A percentile compares a stretch with the other conserved stretches of the same genome.
These are phyloP conservation scores for Helicoverpa assulta DNA, from an alignment of 2,888 invertebrate species.

Conservation along the genomic window DNA sequence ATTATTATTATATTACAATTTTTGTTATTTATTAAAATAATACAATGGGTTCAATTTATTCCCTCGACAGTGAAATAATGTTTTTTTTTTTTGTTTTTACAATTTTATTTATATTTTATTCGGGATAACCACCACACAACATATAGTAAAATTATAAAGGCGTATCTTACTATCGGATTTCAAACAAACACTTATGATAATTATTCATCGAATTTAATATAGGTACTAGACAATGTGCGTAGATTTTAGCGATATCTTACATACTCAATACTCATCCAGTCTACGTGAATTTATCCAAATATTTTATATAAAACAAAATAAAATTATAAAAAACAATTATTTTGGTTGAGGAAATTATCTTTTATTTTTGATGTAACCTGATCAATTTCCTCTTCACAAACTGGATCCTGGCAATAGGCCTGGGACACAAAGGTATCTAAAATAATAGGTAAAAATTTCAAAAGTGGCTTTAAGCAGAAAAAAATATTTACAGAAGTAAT, in stretches of 20 bases:
- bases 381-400: conserved; percentile 5
- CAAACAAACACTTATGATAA: conserved; percentile 59
- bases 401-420: conserved; percentile 39
- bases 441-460: conserved; percentile 30
- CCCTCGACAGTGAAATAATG: conserved; percentile 42
- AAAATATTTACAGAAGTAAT: conserved; percentile 11
- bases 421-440: conserved; percentile 20
- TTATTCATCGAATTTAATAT: conserved; percentile 62
- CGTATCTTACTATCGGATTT: conserved; percentile 49
- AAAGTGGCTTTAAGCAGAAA: conserved; percentile 18
- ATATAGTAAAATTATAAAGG: conserved; percentile 54
- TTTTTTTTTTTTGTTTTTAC: conserved; percentile 34
- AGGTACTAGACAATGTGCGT: conserved; percentile 80
- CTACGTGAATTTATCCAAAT: conserved; percentile 70
- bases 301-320: conserved; percentile 17
- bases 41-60: conserved; percentile 20
- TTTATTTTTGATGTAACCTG: neutral
- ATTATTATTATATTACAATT: conserved; percentile 15
- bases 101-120: conserved; percentile 16
- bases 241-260: conserved; percentile 78
- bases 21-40: conserved; percentile 18
- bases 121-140: conserved; percentile 46
- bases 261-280: conserved; percentile 71
- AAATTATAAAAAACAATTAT: conserved; percentile 12
- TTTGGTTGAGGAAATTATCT: conserved; percentile 10